Evolutionary conservation across 2,888 invertebrate species (phyloP), one percentile per base, ranked within the genome.

Genomic region (Helleia helle): DNA sequence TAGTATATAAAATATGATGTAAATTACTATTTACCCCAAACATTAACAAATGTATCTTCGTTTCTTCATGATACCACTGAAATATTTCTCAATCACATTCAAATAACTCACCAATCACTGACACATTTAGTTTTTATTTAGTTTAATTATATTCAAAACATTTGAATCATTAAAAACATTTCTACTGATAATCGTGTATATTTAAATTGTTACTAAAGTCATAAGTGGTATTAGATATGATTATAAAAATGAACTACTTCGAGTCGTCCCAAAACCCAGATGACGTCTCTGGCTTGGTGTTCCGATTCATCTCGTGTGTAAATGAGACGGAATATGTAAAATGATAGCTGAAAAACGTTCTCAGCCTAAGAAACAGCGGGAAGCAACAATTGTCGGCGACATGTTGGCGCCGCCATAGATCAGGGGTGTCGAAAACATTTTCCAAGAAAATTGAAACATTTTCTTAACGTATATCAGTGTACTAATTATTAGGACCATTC

Each of bases 381-480:
- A 22, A 31, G 70, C 76, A 74, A 74, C 75, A 73, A 71, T 71
- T 73, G 61, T 13, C 44, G 51, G 49, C 75, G 75, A 54, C 75
- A 59, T 58, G 59, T 59, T 54, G 76, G 74, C 76, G 75, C 73
- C 76, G 42, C 36, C 36, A 2, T 1, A 2, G 1, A 12, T 12
- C 11, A 31, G 31, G 31, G 31, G 7, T 31, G 31, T n/a, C 15
- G 4, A 30, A 14, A n/a, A 9, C 9, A 26, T 26, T 26, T 3
- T 3, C 4, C 8, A 24, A 9, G 2, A 2, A n/a, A n/a, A n/a
- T n/a, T n/a, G 26, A 9, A n/a, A 11, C 9, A 8, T n/a, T 24
- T 24, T 24, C 24, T 7, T 22, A 6, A 2, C 7, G 6, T 22
- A n/a, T n/a, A n/a, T n/a, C n/a, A n/a, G n/a, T n/a, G n/a, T n/a